These are phyloP conservation scores for Athrips mouffetella DNA, from an alignment of 2,888 invertebrate species.

Conservation along the genomic window DNA sequence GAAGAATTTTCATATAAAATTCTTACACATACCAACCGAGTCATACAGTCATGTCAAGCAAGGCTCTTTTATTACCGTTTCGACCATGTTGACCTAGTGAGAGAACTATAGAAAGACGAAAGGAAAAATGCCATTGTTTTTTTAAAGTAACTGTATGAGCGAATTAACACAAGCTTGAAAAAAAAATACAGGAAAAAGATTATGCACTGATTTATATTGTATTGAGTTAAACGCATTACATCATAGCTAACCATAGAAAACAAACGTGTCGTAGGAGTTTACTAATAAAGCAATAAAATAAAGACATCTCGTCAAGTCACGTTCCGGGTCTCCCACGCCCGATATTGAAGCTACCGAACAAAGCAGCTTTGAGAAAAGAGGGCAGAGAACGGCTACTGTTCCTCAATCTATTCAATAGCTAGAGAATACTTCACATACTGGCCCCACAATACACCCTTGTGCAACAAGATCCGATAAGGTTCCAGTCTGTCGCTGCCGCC, in stretches of 20 bases:
- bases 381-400: conserved; percentile 15
- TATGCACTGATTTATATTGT: neutral
- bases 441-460: conserved; percentile 28
- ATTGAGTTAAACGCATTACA: conserved; percentile 1
- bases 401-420: conserved; percentile 8
- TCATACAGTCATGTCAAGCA: too few relatives aligned
- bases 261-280: conserved; percentile 8
- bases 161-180: neutral
- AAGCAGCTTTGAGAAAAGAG: conserved; percentile 41
- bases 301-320: conserved; percentile 27
- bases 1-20: too few relatives aligned
- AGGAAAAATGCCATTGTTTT: too few relatives aligned
- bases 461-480: conserved; percentile 14
- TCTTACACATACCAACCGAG: too few relatives aligned
- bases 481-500: neutral
- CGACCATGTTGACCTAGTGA: too few relatives aligned
- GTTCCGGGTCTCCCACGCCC: conserved; percentile 54
- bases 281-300: conserved; percentile 22
- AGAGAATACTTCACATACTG: conserved; percentile 28
- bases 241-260: conserved; percentile 4
- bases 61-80: too few relatives aligned
- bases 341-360: conserved; percentile 48
- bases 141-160: too few relatives aligned
- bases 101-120: too few relatives aligned
- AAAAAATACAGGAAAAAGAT: neutral